phyloP scores from a whole-genome alignment of 1,140 invertebrate species.

The Saccostrea cuccullata region DNA sequence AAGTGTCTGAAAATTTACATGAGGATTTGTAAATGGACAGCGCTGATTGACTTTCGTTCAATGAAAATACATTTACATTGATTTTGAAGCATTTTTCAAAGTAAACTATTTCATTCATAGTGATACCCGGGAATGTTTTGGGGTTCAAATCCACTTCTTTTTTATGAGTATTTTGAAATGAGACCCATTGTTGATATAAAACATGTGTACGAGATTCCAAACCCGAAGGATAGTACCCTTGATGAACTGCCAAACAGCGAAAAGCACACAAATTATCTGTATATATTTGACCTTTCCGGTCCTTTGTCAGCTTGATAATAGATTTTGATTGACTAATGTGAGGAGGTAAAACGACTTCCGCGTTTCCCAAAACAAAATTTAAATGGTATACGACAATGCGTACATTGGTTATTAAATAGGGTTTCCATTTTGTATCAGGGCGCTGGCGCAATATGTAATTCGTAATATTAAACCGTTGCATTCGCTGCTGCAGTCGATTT shows the following conservation, averaged over 20 bases:
- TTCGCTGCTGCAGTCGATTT: constrained; percentile 12
- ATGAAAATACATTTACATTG: constrained; percentile 3
- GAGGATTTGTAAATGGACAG: background rate
- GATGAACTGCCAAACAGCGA: too few species aligned
- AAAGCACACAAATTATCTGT: too few species aligned
- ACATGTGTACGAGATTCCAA: too few species aligned
- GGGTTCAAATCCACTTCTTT: background rate
- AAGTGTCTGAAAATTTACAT: background rate
- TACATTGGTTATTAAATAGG: constrained; percentile 38
- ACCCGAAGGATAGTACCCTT: too few species aligned
- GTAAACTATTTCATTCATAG: background rate
- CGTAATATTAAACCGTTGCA: constrained; percentile 25
- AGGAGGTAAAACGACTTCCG: background rate
- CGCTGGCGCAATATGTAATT: constrained; percentile 37
- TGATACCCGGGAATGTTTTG: background rate
- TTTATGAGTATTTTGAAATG: too few species aligned
- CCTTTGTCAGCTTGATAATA: too few species aligned
- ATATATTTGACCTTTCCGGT: too few species aligned
- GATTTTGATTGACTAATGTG: constrained; percentile 9
- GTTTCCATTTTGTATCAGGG: constrained; percentile 46
- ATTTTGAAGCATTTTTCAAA: constrained; percentile 11
- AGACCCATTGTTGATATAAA: too few species aligned
- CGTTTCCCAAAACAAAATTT: constrained; percentile 13
- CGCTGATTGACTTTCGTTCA: background rate
- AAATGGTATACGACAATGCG: background rate